phyloP scores from a whole-genome alignment of 2,113 vertebrate species.

The Oryzias melastigma region DNA sequence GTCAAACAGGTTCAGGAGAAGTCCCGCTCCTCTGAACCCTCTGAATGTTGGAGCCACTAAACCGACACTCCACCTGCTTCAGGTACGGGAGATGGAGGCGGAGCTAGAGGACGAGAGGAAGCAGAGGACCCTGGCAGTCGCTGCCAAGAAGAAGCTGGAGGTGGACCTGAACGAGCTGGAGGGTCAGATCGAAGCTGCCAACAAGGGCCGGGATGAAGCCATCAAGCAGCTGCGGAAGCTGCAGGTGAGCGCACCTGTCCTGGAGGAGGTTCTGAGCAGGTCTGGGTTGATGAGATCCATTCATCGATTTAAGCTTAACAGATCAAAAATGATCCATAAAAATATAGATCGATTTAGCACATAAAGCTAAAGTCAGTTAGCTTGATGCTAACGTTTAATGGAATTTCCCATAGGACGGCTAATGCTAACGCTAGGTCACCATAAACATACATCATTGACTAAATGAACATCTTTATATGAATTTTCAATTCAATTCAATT shows the following conservation, averaged over 20 bases:
- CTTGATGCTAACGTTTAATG: too few relatives aligned
- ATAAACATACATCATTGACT: too few relatives aligned
- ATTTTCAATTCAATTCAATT: too few relatives aligned
- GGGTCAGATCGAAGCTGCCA: conserved; percentile 90
- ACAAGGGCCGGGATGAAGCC: conserved; percentile 95
- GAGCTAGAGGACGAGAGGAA: conserved; percentile 97
- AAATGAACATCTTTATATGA: too few relatives aligned
- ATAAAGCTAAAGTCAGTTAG: too few relatives aligned
- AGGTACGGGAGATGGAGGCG: conserved; percentile 95
- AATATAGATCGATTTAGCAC: too few relatives aligned
- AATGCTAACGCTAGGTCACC: too few relatives aligned
- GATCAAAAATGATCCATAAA: too few relatives aligned
- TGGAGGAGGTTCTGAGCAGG: background rate
- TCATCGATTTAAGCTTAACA: too few relatives aligned
- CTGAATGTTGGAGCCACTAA: background rate
- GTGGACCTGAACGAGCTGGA: conserved; percentile 96
- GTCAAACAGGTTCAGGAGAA: conserved; percentile 87
- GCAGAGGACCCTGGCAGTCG: conserved; percentile 89
- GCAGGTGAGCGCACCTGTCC: conserved; percentile 77
- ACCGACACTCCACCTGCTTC: background rate
- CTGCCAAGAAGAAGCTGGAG: conserved; percentile 96
- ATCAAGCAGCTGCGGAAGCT: conserved; percentile 94
- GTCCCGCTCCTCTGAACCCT: too few relatives aligned
- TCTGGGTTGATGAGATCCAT: too few relatives aligned
- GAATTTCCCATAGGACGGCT: too few relatives aligned